phyloP scores from a whole-genome alignment of 2,888 invertebrate species.

The Lasioglossum calceatum region DNA sequence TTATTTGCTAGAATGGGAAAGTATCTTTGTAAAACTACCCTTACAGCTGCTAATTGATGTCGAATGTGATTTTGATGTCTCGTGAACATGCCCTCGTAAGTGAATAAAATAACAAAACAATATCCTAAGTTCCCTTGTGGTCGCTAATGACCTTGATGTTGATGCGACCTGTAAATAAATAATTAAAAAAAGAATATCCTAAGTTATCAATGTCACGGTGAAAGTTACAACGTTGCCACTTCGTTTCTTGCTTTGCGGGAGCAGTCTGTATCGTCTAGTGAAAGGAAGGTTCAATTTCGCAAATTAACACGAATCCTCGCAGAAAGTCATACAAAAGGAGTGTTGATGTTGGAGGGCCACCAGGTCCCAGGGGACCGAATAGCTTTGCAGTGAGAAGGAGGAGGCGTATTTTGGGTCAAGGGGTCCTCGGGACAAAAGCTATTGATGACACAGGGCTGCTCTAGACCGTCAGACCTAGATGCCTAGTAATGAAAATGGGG shows the following conservation, averaged over 20 bases:
- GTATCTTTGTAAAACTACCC: background rate
- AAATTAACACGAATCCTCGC: background rate
- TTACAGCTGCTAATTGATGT: background rate
- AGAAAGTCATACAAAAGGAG: background rate
- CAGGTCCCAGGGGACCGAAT: background rate
- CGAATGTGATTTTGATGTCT: too few relatives aligned
- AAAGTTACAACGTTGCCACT: too few relatives aligned
- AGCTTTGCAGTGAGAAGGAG: background rate
- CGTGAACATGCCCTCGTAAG: background rate
- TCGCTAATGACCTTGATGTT: too few relatives aligned
- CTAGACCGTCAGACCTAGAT: background rate
- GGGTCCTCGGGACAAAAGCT: background rate
- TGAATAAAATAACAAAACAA: background rate
- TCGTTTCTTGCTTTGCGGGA: background rate
- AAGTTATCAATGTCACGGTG: too few relatives aligned
- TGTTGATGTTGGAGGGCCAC: background rate
- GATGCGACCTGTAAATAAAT: too few relatives aligned
- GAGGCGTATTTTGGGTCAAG: conserved; percentile 5
- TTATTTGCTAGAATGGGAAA: background rate
- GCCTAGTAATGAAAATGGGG: conserved; percentile 1
- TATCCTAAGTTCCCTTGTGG: too few relatives aligned
- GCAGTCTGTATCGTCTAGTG: background rate
- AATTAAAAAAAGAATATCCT: too few relatives aligned
- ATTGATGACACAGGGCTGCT: background rate
- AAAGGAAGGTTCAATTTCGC: background rate